Conservation (phyloP, 1,140 invertebrate species). For the Drosophila biarmipes region DNA sequence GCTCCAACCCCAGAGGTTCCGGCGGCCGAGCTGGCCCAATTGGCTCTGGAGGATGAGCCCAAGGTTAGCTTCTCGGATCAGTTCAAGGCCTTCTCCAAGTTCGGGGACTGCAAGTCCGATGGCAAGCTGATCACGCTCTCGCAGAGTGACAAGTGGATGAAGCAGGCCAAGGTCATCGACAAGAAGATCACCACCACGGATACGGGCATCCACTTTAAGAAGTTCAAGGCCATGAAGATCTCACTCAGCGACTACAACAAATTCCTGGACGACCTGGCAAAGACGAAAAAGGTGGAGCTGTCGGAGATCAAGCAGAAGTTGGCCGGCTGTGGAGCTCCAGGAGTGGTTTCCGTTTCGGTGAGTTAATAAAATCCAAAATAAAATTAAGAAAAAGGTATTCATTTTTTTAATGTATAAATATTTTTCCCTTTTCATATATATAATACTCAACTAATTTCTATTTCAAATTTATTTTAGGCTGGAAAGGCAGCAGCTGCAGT, state of each 20-base stretch:
- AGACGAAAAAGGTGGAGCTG: conserved; percentile 91
- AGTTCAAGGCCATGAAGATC: conserved; percentile 92
- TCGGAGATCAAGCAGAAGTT: conserved; percentile 92
- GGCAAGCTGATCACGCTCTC: conserved; percentile 94
- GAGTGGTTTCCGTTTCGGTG: conserved; percentile 85
- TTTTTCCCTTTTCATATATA: background rate
- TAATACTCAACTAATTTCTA: background rate
- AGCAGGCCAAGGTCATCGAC: conserved; percentile 96
- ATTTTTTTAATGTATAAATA: too few species aligned
- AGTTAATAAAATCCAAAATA: conserved; percentile 21
- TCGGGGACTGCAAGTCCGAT: conserved; percentile 94
- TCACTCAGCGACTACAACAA: conserved; percentile 91
- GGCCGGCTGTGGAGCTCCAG: conserved; percentile 91
- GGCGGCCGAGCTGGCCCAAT: conserved; percentile 66
- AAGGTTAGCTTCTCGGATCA: conserved; percentile 85
- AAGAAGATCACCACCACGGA: conserved; percentile 96
- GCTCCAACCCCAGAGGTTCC: conserved; percentile 63
- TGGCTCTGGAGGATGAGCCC: conserved; percentile 75
- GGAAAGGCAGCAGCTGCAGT: conserved; percentile 90
- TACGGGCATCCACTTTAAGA: conserved; percentile 95
- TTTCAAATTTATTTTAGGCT: conserved; percentile 81
- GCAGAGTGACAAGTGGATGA: conserved; percentile 98
- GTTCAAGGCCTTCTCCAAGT: conserved; percentile 92
- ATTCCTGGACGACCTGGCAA: conserved; percentile 92
- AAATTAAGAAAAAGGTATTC: too few species aligned